Conservation (phyloP, 1,140 invertebrate genomes). For the Hylaeus anthracinus region DNA sequence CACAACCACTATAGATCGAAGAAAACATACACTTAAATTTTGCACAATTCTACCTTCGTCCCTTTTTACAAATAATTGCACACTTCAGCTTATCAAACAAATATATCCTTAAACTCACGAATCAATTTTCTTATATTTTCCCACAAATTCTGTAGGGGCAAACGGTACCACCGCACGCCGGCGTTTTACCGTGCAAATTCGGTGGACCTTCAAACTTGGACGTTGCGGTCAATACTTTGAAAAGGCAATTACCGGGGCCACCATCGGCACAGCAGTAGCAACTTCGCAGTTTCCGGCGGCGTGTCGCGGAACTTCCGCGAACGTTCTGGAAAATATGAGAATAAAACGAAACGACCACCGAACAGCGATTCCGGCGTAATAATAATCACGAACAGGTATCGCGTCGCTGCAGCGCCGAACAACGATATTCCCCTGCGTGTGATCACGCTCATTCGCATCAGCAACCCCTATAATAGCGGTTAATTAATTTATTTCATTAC, state of each 20-base stretch:
- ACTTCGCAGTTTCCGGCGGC: slow-evolving; percentile 2
- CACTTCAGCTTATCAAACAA: too few relatives aligned
- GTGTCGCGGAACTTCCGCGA: not conserved
- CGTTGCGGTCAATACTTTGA: slow-evolving; percentile 26
- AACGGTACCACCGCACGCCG: not conserved
- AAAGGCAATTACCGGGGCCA: slow-evolving; percentile 19
- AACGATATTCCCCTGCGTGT: not conserved
- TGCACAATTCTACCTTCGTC: too few relatives aligned
- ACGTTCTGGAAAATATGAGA: not conserved
- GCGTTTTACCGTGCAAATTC: slow-evolving; percentile 1
- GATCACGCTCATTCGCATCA: too few relatives aligned
- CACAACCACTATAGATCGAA: too few relatives aligned
- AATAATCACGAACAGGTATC: not conserved
- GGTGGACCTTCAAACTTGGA: not conserved
- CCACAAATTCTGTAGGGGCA: too few relatives aligned
- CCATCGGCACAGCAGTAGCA: not conserved
- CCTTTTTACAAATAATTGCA: too few relatives aligned
- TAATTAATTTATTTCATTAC: slow-evolving; percentile 32
- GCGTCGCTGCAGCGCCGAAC: not conserved
- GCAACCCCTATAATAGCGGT: not conserved
- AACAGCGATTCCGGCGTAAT: not conserved
- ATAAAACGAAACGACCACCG: not conserved
- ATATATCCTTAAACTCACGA: too few relatives aligned
- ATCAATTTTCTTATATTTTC: too few relatives aligned
- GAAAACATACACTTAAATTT: too few relatives aligned